Conservation (phyloP, 2,888 invertebrate genomes). For the Conops quadrifasciatus region DNA sequence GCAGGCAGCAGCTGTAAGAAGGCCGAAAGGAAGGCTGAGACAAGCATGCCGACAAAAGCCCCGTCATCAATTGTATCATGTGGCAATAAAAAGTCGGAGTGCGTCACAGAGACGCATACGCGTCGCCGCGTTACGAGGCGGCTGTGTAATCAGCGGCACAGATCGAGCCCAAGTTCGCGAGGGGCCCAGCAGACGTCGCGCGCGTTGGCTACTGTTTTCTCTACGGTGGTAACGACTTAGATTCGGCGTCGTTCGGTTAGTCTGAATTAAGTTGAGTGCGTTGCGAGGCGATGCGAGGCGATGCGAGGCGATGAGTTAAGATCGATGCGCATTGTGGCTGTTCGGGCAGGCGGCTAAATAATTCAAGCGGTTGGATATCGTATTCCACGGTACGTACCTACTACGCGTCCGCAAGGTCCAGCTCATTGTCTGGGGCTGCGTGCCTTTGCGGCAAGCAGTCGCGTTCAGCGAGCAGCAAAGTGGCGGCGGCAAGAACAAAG, state of each 20-base stretch:
- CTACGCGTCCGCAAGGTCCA: conserved; percentile 12
- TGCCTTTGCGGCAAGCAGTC: conserved; percentile 62
- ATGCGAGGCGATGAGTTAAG: conserved; percentile 43
- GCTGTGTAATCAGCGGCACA: conserved; percentile 16
- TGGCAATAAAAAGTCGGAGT: conserved; percentile 41
- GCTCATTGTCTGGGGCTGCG: conserved; percentile 35
- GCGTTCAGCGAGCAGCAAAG: conserved; percentile 43
- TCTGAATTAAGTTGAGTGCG: conserved; percentile 11
- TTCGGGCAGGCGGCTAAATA: conserved; percentile 23
- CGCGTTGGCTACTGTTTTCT: conserved; percentile 29
- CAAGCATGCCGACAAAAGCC: conserved; percentile 41
- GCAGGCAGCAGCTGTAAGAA: neutral
- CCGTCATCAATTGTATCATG: conserved; percentile 48
- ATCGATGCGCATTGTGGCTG: conserved; percentile 51
- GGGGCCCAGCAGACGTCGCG: neutral
- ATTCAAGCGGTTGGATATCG: conserved; percentile 30
- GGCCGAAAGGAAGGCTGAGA: conserved; percentile 1
- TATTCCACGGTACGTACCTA: no score
- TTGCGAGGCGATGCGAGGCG: no score
- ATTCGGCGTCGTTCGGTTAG: neutral
- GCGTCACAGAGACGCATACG: conserved; percentile 31
- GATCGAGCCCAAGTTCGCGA: conserved; percentile 27
- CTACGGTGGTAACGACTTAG: neutral
- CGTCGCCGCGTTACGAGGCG: neutral
- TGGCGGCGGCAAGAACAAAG: conserved; percentile 62